phyloP scores from a whole-genome alignment of 2,888 invertebrate genomes.

The Chromoteleia sp. region DNA sequence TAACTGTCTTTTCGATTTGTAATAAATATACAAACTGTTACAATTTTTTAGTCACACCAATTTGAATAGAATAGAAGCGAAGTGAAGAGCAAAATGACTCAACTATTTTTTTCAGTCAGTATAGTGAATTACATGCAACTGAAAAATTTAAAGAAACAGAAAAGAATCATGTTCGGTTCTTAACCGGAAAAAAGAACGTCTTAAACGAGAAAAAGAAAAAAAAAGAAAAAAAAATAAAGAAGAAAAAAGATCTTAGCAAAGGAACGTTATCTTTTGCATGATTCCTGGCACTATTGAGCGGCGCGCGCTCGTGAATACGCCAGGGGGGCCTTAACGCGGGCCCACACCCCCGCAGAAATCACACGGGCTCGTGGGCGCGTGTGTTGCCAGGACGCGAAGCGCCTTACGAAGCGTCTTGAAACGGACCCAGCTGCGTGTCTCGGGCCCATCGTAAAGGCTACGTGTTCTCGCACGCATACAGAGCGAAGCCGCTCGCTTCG shows the following conservation, averaged over 20 bases:
- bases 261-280: constrained; percentile 46
- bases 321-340: constrained; percentile 64
- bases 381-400: constrained; percentile 80
- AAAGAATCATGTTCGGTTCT: too few species aligned
- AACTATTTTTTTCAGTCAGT: too few species aligned
- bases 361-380: constrained; percentile 78
- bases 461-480: constrained; percentile 84
- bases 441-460: constrained; percentile 80
- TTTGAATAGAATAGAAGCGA: too few species aligned
- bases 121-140: too few species aligned
- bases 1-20: too few species aligned
- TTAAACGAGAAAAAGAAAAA: neutral
- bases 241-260: neutral
- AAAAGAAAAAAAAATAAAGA: neutral
- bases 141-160: neutral
- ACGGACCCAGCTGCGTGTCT: constrained; percentile 85
- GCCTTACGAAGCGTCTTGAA: constrained; percentile 84
- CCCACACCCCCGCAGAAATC: constrained; percentile 69
- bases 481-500: constrained; percentile 75
- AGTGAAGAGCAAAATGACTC: too few species aligned
- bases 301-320: constrained; percentile 61
- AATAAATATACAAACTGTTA: too few species aligned
- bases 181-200: neutral
- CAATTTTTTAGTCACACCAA: too few species aligned
- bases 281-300: constrained; percentile 52